Percentiles rank a stretch among this genome's conserved stretches.
Evolutionary conservation across 30 jellyfish, hydroid and myxozoan species (phyloP).

Genomic region (Aurelia sp.): DNA sequence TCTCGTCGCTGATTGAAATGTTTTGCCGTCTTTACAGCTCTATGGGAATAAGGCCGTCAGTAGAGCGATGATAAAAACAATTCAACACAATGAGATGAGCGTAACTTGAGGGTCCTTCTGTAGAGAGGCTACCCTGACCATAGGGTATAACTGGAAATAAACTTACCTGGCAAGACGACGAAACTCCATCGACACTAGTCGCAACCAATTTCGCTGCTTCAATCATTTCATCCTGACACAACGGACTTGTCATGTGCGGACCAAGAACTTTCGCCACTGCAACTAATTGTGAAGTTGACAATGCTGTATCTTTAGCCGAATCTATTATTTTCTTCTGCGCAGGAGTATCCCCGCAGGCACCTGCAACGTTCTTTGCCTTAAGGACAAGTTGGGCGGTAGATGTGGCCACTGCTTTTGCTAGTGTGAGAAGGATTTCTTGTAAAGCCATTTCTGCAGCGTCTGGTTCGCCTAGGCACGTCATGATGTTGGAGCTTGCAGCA

Average conservation of each 20-base stretch:
- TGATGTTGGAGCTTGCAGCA: slow-evolving; percentile 79
- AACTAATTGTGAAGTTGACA: slow-evolving; percentile 95
- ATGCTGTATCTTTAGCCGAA: slow-evolving; percentile 93
- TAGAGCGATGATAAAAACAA: too few relatives aligned
- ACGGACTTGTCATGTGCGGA: slow-evolving; percentile 95
- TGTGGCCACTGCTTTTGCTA: slow-evolving; percentile 96
- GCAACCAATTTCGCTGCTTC: slow-evolving; percentile 98
- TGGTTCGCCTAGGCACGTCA: slow-evolving; percentile 93
- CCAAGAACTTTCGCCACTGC: slow-evolving; percentile 97
- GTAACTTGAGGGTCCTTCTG: too few relatives aligned
- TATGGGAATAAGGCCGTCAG: too few relatives aligned
- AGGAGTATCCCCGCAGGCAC: slow-evolving; percentile 89
- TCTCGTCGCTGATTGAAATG: too few relatives aligned
- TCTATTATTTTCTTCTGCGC: slow-evolving; percentile 91
- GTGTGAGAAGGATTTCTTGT: slow-evolving; percentile 83
- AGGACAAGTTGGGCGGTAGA: slow-evolving; percentile 94
- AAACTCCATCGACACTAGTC: slow-evolving; percentile 93
- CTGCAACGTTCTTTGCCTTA: slow-evolving; percentile 95
- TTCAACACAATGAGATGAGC: too few relatives aligned
- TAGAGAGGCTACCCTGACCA: too few relatives aligned
- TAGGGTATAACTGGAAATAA: neutral
- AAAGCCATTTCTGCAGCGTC: slow-evolving; percentile 86
- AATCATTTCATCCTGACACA: slow-evolving; percentile 97
- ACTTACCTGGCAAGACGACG: slow-evolving; percentile 87
- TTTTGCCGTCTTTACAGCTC: too few relatives aligned